Conservation (phyloP, 2,113 vertebrate genomes). For the Spea bombifrons region DNA sequence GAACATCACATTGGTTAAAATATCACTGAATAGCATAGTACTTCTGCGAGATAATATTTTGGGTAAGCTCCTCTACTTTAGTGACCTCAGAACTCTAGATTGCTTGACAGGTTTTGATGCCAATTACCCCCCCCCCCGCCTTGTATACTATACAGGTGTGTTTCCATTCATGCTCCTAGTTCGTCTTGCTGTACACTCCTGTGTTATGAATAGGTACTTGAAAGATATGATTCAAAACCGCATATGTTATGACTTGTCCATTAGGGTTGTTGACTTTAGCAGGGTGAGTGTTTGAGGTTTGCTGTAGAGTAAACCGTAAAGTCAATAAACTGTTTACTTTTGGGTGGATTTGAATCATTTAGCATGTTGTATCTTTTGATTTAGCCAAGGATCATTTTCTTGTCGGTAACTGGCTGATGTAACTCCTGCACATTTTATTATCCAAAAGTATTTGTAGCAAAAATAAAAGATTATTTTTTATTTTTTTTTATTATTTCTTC, state of each 20-base stretch:
- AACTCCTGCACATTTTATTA: constrained; percentile 36
- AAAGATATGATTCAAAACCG: constrained; percentile 44
- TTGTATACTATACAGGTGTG: constrained; percentile 14
- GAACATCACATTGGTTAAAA: neutral
- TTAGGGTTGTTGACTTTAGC: constrained; percentile 48
- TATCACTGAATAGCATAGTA: too few species aligned
- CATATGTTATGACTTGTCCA: constrained; percentile 44
- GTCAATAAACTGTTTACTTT: constrained; percentile 46
- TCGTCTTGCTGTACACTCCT: constrained; percentile 36
- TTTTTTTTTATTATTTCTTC: constrained; percentile 13
- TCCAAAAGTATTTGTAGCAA: constrained; percentile 2
- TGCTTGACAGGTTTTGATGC: too few species aligned
- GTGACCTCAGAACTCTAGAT: too few species aligned
- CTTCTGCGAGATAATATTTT: too few species aligned
- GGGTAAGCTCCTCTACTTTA: too few species aligned
- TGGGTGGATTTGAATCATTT: constrained; percentile 42
- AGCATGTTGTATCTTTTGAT: constrained; percentile 33
- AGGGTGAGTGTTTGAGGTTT: constrained; percentile 44
- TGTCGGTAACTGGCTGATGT: constrained; percentile 34
- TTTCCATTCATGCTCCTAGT: constrained; percentile 25
- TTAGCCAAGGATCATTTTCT: constrained; percentile 22
- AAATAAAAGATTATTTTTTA: neutral
- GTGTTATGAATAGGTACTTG: constrained; percentile 45
- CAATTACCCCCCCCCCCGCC: too few species aligned
- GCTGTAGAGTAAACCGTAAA: constrained; percentile 29